Evolutionary conservation across 2,888 invertebrate species (phyloP), one percentile per base, ranked within the genome.

Genomic region (Arrhopalites spinosus): DNA sequence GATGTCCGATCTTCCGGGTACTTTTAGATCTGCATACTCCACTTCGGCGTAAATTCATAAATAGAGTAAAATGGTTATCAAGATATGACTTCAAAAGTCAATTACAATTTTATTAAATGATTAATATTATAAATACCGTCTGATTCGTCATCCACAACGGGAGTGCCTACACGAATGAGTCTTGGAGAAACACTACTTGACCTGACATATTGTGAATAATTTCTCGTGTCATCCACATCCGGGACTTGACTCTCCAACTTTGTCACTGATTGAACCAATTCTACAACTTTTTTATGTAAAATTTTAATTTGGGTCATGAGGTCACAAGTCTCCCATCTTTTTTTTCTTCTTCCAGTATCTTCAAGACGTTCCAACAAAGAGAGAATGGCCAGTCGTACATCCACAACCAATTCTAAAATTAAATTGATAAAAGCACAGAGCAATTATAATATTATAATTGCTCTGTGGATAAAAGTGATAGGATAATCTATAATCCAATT

Each of bases 1-100:
- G 47, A 82, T 81, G 47, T 82, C 82, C 11, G 29, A 20, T 29
- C 81, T 43, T 17, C 75, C 74, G 2, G 82, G 81, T 13, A 82
- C 78, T 70, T 79, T 80, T 13, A 79, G 73, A 68, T 82, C 82
- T 11, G 74, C 66, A 70, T 79, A 78, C 11, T 79, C 79, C 11
- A 79, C 79, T 29, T 80, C 80, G 29, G 53, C 74, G 70, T 36
- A 23, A 43, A 20, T 45, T 45, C n/a, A n/a, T n/a, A n/a, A n/a
- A n/a, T n/a, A n/a, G n/a, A n/a, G n/a, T n/a, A n/a, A n/a, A n/a
- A n/a, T n/a, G n/a, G n/a, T n/a, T 36, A 11, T 36, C 36, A 36
- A 36, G 11, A 53, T 53, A 53, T 17, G 15, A 53, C 53, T 17
- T 11, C 36, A n/a, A n/a, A 36, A 7, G 36, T 36, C 36, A 36